These are phyloP conservation scores for Nebria ingens DNA, from an alignment of 1,140 invertebrate species.

Conservation along the genomic window DNA sequence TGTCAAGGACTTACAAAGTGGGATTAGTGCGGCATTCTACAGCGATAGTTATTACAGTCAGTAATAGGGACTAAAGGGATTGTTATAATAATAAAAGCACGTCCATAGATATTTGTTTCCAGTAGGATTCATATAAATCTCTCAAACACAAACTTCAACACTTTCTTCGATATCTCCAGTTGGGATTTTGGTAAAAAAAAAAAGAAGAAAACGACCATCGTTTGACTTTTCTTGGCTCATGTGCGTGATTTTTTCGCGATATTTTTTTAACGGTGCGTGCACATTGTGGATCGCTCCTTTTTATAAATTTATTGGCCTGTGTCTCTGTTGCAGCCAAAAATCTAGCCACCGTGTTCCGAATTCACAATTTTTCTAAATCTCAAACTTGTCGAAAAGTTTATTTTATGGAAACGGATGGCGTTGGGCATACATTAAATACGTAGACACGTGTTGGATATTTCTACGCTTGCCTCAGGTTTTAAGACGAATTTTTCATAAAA, in stretches of 20 bases:
- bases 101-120: not conserved
- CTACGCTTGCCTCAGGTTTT: not conserved
- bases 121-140: constrained; percentile 1
- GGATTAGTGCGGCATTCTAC: not conserved
- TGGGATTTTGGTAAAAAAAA: too few species aligned
- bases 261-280: not conserved
- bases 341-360: too few species aligned
- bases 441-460: not conserved
- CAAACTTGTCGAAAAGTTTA: not conserved
- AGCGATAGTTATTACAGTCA: too few species aligned
- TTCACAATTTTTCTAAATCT: not conserved
- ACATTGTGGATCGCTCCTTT: not conserved
- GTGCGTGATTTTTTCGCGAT: not conserved
- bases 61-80: too few species aligned
- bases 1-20: not conserved
- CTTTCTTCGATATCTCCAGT: not conserved
- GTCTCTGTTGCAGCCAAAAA: not conserved
- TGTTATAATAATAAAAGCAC: too few species aligned
- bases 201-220: too few species aligned
- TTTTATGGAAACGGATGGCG: not conserved
- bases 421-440: not conserved
- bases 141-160: constrained; percentile 4
- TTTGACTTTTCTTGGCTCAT: too few species aligned
- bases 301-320: constrained; percentile 1
- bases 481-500: not conserved